Evolutionary conservation across 2,797 vertebrate species (phyloP), one percentile per base, ranked within the genome.

Genomic region (Bryconaethiops microstoma): DNA sequence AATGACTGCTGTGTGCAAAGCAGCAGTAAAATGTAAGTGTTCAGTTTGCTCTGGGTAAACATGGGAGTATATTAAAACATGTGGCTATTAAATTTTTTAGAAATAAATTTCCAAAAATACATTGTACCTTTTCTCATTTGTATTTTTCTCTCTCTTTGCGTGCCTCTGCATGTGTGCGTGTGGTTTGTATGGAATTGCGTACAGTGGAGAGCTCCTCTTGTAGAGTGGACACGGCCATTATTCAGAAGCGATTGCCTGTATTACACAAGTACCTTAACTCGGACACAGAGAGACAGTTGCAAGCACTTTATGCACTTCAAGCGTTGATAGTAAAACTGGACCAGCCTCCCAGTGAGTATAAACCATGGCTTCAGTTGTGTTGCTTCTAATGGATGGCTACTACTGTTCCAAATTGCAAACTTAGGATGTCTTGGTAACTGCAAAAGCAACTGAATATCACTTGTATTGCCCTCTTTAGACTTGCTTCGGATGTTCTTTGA

Each of bases 291-390:
- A 96, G 97, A 95, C 97, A 99, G 93, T 96, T 99, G 93, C 96
- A 99, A 98, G 98, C 98, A 98, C 98, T 99, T 98, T 99, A 99
- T 95, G 98, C 98, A 96, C 97, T 99, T 95, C 98, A 99, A 93
- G 96, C 96, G 87, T 96, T 98, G 91, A 96, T 99, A 92, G 96
- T 99, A 90, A 94, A 96, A 93, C 96, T 99, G 86, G 97, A 99
- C 92, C 98, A 99, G 89, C 97, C 98, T 95, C 96, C 97, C 83
- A 99, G 98, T 99, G 94, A 98, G 98, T 97, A 82, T 57, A 74
- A 70, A 1, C 17, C 16, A 21, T 55, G 9, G 40, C 45, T 14
- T 73, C 29, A 54, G 8, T 25, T 23, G 12, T 13, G 59, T 48
- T 42, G 68, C 48, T 52, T 70, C 14, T 52, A 25, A 70, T 4